Evolutionary conservation across 2,113 vertebrate species (phyloP).

Genomic region (Festucalex cinctus): DNA sequence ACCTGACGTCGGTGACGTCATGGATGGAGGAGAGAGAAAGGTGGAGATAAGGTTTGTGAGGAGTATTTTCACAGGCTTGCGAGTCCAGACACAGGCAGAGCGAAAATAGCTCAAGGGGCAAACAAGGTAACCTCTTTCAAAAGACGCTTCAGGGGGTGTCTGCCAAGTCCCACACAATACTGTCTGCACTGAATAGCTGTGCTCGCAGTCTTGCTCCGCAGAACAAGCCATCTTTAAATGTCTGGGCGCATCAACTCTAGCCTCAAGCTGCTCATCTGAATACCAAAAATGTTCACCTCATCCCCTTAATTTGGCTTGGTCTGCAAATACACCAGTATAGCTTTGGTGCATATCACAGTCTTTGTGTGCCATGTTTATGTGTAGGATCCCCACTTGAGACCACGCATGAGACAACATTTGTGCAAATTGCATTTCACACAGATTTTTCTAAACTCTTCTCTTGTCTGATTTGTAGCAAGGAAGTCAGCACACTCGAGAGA

Average conservation of each 20-base stretch:
- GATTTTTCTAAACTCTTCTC: not conserved
- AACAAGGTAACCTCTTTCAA: constrained; percentile 73
- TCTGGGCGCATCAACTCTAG: constrained; percentile 43
- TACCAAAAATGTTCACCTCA: constrained; percentile 21
- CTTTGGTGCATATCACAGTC: not conserved
- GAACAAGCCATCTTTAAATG: constrained; percentile 50
- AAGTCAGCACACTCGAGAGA: constrained; percentile 3
- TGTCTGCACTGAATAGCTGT: constrained; percentile 63
- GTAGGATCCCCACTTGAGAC: not conserved
- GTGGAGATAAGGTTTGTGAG: constrained; percentile 55
- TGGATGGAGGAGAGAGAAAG: constrained; percentile 36
- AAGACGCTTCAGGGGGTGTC: constrained; percentile 71
- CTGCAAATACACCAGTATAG: not conserved
- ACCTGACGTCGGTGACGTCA: constrained; percentile 65
- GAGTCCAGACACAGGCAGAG: constrained; percentile 68
- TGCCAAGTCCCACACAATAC: constrained; percentile 72
- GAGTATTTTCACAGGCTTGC: constrained; percentile 69
- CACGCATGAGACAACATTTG: not conserved
- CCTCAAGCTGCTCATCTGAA: constrained; percentile 26
- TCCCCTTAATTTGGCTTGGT: not conserved
- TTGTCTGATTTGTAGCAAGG: not conserved
- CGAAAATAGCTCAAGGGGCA: constrained; percentile 73
- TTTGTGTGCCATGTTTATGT: not conserved
- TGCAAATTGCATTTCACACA: not conserved
- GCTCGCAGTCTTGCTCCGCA: constrained; percentile 48